Evolutionary conservation across 2,797 vertebrate genomes (phyloP).

Genomic region (Hyperoplus immaculatus): DNA sequence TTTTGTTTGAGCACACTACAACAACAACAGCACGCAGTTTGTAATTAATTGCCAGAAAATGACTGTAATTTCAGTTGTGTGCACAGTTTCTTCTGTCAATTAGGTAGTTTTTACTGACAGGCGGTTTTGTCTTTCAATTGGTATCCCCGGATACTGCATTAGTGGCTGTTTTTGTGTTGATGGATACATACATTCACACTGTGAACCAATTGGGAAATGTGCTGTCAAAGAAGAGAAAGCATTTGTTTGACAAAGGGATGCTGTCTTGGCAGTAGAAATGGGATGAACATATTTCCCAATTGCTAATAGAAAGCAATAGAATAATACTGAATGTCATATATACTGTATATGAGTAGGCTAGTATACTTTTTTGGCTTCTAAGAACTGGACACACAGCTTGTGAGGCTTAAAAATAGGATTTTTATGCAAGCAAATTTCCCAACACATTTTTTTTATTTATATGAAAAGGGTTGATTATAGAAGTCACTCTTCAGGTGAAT

Average conservation of each 20-base stretch:
- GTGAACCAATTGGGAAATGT: conserved; percentile 30
- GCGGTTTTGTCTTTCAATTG: conserved; percentile 4
- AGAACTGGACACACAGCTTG: not conserved
- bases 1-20: conserved; percentile 53
- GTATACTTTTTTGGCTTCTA: conserved; percentile 21
- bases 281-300: conserved; percentile 28
- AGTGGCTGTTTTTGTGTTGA: not conserved
- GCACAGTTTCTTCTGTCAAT: conserved; percentile 40
- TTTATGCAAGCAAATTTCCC: not conserved
- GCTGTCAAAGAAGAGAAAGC: conserved; percentile 22
- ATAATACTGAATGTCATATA: conserved; percentile 4
- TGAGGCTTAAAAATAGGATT: not conserved
- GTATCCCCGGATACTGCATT: conserved; percentile 35
- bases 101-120: conserved; percentile 21
- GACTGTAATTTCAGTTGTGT: conserved; percentile 54
- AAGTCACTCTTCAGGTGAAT: not conserved
- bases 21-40: conserved; percentile 49
- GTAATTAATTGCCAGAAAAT: conserved; percentile 59
- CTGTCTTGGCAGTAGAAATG: conserved; percentile 15
- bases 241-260: conserved; percentile 20
- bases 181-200: conserved; percentile 18
- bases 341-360: too few relatives aligned
- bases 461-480: not conserved
- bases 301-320: conserved; percentile 2
- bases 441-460: conserved; percentile 21